Conservation (phyloP, 2,113 vertebrate species). For the Rissa tridactyla region DNA sequence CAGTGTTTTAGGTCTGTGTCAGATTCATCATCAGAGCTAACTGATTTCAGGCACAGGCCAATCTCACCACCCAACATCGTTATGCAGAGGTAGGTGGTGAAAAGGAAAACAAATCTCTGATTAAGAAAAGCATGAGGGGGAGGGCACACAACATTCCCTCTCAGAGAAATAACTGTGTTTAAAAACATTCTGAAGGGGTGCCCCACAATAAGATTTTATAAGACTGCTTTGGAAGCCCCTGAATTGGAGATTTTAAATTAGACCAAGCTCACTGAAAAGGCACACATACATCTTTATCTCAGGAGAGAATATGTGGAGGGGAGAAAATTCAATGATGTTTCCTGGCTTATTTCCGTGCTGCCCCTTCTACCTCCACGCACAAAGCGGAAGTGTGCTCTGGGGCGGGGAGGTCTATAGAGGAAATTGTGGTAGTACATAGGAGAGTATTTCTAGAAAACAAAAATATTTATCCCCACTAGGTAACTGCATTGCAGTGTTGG, state of each 20-base stretch:
- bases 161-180: not conserved
- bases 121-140: not conserved
- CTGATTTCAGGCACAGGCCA: conserved; percentile 31
- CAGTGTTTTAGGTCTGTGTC: conserved; percentile 6
- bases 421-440: not conserved
- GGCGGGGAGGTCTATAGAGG: not conserved
- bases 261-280: not conserved
- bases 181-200: not conserved
- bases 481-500: not conserved
- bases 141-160: not conserved
- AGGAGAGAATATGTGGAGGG: rapidly evolving
- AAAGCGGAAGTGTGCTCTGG: not conserved
- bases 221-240: not conserved
- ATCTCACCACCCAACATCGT: conserved; percentile 22
- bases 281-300: not conserved
- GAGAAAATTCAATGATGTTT: not conserved
- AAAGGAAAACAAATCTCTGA: conserved; percentile 48
- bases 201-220: not conserved
- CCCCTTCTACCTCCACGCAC: not conserved
- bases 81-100: conserved; percentile 14
- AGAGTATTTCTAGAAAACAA: not conserved
- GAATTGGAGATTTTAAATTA: not conserved
- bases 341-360: not conserved
- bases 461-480: not conserved
- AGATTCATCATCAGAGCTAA: conserved; percentile 38